Percentiles rank a stretch among this genome's conserved stretches.
Evolutionary conservation across 2,888 invertebrate species (phyloP).

Genomic region (Antheraea assamensis): DNA sequence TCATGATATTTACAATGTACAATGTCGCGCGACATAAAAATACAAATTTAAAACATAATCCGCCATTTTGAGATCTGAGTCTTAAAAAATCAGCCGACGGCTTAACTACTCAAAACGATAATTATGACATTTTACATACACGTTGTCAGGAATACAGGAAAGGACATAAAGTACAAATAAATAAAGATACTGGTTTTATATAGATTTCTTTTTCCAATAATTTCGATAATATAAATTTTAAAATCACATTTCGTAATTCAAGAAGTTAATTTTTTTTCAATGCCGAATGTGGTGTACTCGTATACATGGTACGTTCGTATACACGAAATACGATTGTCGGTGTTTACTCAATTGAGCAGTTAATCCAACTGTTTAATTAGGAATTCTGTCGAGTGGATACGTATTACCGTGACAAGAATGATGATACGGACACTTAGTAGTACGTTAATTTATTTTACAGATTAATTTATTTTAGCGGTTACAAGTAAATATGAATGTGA

Average conservation of each 20-base stretch:
- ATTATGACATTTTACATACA: too few species aligned
- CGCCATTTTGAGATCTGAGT: too few species aligned
- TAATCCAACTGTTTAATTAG: slow-evolving; percentile 46
- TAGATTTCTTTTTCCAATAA: not conserved
- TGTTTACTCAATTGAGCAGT: slow-evolving; percentile 60
- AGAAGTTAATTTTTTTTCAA: slow-evolving; percentile 28
- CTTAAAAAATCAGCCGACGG: too few species aligned
- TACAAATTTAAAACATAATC: too few species aligned
- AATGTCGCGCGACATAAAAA: too few species aligned
- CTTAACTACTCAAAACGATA: too few species aligned
- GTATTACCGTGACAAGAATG: slow-evolving; percentile 2
- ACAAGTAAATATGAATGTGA: too few species aligned
- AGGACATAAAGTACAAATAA: too few species aligned
- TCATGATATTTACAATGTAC: too few species aligned
- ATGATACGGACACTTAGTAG: not conserved
- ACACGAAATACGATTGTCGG: slow-evolving; percentile 36
- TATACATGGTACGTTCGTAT: slow-evolving; percentile 17
- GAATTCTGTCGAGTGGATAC: slow-evolving; percentile 33
- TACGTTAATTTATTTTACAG: not conserved
- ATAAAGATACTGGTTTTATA: too few species aligned
- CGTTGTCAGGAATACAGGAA: too few species aligned
- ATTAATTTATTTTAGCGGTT: not conserved
- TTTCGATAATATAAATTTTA: not conserved
- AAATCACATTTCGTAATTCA: not conserved
- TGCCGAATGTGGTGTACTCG: slow-evolving; percentile 27